Evolutionary conservation across 2,113 vertebrate species (phyloP), one percentile per base, ranked within the genome.

Genomic region (Pangasianodon gigas): DNA sequence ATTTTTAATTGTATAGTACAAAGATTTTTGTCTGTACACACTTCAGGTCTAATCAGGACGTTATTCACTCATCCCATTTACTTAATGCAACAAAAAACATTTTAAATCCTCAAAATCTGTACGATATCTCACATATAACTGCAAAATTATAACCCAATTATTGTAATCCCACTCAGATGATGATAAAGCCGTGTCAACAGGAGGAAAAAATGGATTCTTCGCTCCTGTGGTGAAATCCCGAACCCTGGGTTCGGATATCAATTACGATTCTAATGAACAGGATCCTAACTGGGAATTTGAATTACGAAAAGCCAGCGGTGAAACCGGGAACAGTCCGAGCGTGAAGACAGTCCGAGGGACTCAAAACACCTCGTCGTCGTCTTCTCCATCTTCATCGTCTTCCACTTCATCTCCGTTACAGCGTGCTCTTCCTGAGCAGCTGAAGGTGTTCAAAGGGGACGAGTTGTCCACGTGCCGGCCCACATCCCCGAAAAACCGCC

Each of bases 361-460:
- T 0, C 86, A 87, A 10, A 91, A 92, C 21, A 32, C 86, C 29
- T 91, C 94, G 8, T 71, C 94, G 32, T 67, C 87, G 1, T 75
- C 91, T 19, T 37, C 92, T 18, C 44, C 88, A 9, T 90, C 93
- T 71, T 37, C 84, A 41, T 10, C 88, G 1, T 46, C 93, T 4
- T 54, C 88, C 11, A 85, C 94, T 26, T 93, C 94, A 4, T 79
- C 90, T 0, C 3, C 91, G 0, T 94, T 96, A 74, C 92, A 94
- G n/a, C 98, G 96, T 87, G 93, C 95, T 18, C 95, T 96, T 0
- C 98, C 98, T 0, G 98, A 99, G 92, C 98, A 99, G 87, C 96
- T 99, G 91, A 99, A 99, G 91, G 98, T 99, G 65, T 99, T 97
- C 95, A 97, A 98, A 86, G 96, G 96, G 1, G 92, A 96, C 0